Evolutionary conservation across 2,113 vertebrate species (phyloP).

Genomic region (Oreochromis tanganicae): DNA sequence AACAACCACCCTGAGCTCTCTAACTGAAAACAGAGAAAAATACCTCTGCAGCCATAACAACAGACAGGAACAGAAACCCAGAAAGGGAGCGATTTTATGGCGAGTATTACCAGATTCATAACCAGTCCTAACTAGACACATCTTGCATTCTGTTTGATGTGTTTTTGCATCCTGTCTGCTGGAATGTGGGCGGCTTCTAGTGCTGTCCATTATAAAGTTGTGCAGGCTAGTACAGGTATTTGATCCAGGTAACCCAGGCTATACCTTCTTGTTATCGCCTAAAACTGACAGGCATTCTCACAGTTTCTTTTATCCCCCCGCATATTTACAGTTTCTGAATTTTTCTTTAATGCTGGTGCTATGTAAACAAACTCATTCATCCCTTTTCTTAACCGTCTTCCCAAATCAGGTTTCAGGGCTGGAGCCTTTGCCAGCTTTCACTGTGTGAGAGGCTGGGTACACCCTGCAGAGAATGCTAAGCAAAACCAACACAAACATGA

Average conservation of each 20-base stretch:
- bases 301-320: background rate
- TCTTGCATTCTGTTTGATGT: background rate
- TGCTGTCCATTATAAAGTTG: background rate
- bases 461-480: background rate
- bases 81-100: background rate
- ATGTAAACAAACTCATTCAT: background rate
- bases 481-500: background rate
- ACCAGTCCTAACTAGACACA: slow-evolving; percentile 9
- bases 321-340: background rate
- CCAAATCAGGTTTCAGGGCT: background rate
- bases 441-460: background rate
- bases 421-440: background rate
- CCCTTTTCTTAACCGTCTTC: background rate
- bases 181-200: slow-evolving; percentile 54
- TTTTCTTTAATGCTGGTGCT: background rate
- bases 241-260: background rate
- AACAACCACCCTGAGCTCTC: background rate
- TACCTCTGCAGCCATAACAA: slow-evolving; percentile 20
- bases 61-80: background rate
- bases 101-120: background rate
- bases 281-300: background rate
- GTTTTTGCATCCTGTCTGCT: slow-evolving; percentile 13
- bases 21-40: background rate
- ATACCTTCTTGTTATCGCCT: background rate
- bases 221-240: slow-evolving; percentile 44